Evolutionary conservation across 1,140 invertebrate genomes (phyloP).

Genomic region (Chrysoperla carnea): DNA sequence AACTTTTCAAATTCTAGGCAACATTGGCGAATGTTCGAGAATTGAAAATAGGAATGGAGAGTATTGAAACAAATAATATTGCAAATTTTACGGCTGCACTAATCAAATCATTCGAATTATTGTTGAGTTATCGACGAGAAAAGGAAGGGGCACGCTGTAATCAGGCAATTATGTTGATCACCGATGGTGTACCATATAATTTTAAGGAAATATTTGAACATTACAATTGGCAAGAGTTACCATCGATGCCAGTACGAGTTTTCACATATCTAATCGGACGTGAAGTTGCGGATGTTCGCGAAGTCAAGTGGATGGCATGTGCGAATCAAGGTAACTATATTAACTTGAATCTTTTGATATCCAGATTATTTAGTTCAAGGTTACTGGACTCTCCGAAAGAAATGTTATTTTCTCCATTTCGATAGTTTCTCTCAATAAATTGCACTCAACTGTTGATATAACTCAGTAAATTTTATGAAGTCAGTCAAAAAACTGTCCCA

Average conservation of each 20-base stretch:
- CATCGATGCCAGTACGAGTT: slow-evolving; percentile 51
- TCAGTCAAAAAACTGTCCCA: no score
- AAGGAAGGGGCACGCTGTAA: slow-evolving; percentile 37
- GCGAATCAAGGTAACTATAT: slow-evolving; percentile 37
- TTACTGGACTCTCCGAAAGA: neutral
- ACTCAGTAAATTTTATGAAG: no score
- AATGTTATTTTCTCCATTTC: neutral
- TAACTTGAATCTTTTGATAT: no score
- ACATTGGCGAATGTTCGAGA: slow-evolving; percentile 76
- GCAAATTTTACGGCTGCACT: slow-evolving; percentile 90
- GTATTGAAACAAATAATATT: slow-evolving; percentile 67
- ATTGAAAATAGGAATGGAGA: slow-evolving; percentile 60
- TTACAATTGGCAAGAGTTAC: slow-evolving; percentile 49
- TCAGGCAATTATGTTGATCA: slow-evolving; percentile 83
- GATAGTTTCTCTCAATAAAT: neutral
- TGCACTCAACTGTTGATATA: no score
- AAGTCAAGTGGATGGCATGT: slow-evolving; percentile 81
- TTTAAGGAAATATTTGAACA: slow-evolving; percentile 64
- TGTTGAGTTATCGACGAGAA: slow-evolving; percentile 23
- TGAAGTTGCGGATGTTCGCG: slow-evolving; percentile 28
- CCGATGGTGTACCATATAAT: slow-evolving; percentile 73
- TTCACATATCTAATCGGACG: slow-evolving; percentile 74
- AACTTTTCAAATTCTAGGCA: slow-evolving; percentile 37
- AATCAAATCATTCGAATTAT: slow-evolving; percentile 73
- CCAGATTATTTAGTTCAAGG: no score